Conservation (phyloP, 2,113 vertebrate species). For the Cyanocitta stelleri region DNA sequence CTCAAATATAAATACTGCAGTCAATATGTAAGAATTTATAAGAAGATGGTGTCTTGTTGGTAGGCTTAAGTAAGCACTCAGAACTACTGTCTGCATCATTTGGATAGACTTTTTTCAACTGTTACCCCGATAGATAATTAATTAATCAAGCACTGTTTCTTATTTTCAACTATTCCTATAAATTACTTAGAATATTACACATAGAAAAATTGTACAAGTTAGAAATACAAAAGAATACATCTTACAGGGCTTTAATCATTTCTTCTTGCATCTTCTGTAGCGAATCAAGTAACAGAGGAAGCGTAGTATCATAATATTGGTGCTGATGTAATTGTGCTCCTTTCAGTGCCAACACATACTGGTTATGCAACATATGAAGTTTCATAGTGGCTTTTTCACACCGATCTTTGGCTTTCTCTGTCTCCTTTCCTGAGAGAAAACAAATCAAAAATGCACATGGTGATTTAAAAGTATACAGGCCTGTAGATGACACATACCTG, state of each 20-base stretch:
- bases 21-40: background rate
- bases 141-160: background rate
- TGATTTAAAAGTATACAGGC: background rate
- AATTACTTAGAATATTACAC: background rate
- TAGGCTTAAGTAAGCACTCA: background rate
- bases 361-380: constrained; percentile 93
- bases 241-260: constrained; percentile 90
- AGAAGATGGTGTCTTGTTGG: background rate
- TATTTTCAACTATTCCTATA: background rate
- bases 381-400: constrained; percentile 96
- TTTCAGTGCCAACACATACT: constrained; percentile 90
- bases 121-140: background rate
- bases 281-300: constrained; percentile 89
- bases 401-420: constrained; percentile 90
- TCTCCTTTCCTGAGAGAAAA: constrained; percentile 80
- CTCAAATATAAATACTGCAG: background rate
- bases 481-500: background rate
- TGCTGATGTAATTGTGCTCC: constrained; percentile 91
- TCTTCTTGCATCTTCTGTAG: constrained; percentile 98
- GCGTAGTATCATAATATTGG: constrained; percentile 81
- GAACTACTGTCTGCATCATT: background rate
- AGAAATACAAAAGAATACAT: background rate
- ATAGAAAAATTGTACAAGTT: background rate
- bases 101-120: background rate
- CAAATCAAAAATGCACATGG: background rate